Conservation (phyloP, 2,888 invertebrate genomes). For the Lithophane socia region DNA sequence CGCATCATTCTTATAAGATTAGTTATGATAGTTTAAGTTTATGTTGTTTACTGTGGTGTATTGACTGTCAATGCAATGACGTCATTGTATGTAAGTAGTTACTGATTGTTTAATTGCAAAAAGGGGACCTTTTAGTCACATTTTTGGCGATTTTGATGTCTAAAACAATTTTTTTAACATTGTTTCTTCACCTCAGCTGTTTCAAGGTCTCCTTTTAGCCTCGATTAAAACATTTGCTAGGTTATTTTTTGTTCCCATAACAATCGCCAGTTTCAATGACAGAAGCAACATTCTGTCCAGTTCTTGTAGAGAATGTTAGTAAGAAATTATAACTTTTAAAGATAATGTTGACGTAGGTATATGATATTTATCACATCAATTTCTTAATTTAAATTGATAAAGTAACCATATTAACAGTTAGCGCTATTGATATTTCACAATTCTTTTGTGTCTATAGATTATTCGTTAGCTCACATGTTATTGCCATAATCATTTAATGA, state of each 20-base stretch:
- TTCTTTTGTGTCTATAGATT: conserved; percentile 8
- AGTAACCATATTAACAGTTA: not conserved
- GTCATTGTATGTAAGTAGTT: conserved; percentile 81
- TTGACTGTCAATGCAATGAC: conserved; percentile 89
- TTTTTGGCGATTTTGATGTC: not conserved
- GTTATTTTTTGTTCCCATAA: conserved; percentile 78
- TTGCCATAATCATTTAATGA: not conserved
- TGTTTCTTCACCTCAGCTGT: conserved; percentile 49
- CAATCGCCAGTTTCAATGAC: conserved; percentile 65
- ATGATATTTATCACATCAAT: not conserved
- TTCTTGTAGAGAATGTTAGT: conserved; percentile 4
- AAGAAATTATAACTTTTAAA: not conserved
- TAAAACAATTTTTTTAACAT: conserved; percentile 14
- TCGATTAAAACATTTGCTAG: conserved; percentile 76
- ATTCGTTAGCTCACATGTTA: not conserved
- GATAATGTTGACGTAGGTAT: not conserved
- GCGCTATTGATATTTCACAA: not conserved
- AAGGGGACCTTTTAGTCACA: conserved; percentile 12
- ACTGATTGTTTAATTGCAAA: conserved; percentile 58
- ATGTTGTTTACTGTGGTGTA: conserved; percentile 86
- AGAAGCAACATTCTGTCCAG: conserved; percentile 31
- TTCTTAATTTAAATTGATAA: not conserved
- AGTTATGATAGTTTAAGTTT: conserved; percentile 37
- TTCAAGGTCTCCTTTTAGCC: conserved; percentile 76
- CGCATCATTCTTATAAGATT: conserved; percentile 4